Base-by-base conservation (phyloP, 2,113 vertebrate genomes). In the Mystacornis crossleyi region DNA sequence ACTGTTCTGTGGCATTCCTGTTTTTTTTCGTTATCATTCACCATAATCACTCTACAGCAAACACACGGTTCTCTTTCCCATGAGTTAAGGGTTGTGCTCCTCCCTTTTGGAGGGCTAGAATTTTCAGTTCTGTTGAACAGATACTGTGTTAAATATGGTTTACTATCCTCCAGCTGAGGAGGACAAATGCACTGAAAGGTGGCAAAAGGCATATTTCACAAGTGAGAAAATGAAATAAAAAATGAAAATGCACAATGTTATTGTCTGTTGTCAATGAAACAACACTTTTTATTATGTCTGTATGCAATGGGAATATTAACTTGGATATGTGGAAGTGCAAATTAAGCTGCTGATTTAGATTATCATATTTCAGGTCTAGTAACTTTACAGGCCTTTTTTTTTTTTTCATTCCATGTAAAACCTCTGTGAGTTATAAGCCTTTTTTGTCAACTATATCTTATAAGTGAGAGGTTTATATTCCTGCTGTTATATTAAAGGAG, bases 391-490 rank as follows among this genome's bases (percentile, higher is more conserved):
- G 25, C 18, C 18, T 80, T 74, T 69, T 74, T 69, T 55, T 23
- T 84, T 58, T 57, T 67, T 62, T n/a, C 31, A 31, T 62, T 86
- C 9, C 31, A n/a, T 77, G 33, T 54, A 83, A 86, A 94, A 88
- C 9, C 42, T 77, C 26, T 47, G 53, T 47, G 62, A 90, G 58
- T 90, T 89, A 90, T 64, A 53, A 86, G 43, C 31, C 20, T 74
- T 89, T 83, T 74, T 66, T 65, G 24, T 75, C 83, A 91, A 33
- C 69, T 47, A 3, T 64, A 81, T 64, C 85, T 94, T 53, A 33
- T 71, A 86, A 89, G 24, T 54, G 66, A 95, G 94, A 89, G 55
- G 64, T 84, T 95, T 94, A 81, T 95, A 79, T 67, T 95, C 72
- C 60, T 77, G 31, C 38, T 86, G 10, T 43, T 86, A 53, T 18